Conservation (phyloP, 2,113 vertebrate genomes). For the Elachura formosa region DNA sequence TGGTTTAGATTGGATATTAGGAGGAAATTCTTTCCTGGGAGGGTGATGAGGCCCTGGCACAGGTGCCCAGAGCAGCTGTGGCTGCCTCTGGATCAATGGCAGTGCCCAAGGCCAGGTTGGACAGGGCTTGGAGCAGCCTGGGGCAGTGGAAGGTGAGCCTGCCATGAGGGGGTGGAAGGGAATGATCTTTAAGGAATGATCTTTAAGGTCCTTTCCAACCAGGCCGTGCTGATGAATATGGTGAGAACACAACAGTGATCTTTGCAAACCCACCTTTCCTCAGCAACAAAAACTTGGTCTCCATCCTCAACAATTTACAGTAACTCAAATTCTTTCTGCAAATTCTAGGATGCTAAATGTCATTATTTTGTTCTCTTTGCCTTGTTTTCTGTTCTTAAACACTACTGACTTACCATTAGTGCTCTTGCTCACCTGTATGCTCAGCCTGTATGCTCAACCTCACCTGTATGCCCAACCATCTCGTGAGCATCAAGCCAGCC, state of each 20-base stretch:
- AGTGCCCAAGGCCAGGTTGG: fast-evolving
- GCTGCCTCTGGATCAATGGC: neutral
- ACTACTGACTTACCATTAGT: neutral
- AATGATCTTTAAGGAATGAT: fast-evolving
- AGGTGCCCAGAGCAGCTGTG: neutral
- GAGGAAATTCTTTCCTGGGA: neutral
- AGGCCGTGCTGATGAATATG: neutral
- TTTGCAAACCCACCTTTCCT: neutral
- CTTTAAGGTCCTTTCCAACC: neutral
- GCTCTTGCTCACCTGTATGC: neutral
- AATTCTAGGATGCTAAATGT: neutral
- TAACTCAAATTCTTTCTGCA: neutral
- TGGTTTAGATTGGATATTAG: neutral
- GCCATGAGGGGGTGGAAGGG: neutral
- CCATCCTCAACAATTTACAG: neutral
- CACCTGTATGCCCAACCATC: neutral
- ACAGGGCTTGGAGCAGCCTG: fast-evolving
- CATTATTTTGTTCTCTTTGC: neutral
- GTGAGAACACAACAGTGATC: neutral
- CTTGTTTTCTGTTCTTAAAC: neutral
- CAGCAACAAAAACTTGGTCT: neutral
- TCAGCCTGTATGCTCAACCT: no score
- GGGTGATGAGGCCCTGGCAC: neutral
- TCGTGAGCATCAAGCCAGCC: fast-evolving
- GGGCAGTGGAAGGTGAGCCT: neutral